These are phyloP conservation scores for Plemyria rubiginata DNA, from an alignment of 2,888 invertebrate genomes.

Conservation along the genomic window DNA sequence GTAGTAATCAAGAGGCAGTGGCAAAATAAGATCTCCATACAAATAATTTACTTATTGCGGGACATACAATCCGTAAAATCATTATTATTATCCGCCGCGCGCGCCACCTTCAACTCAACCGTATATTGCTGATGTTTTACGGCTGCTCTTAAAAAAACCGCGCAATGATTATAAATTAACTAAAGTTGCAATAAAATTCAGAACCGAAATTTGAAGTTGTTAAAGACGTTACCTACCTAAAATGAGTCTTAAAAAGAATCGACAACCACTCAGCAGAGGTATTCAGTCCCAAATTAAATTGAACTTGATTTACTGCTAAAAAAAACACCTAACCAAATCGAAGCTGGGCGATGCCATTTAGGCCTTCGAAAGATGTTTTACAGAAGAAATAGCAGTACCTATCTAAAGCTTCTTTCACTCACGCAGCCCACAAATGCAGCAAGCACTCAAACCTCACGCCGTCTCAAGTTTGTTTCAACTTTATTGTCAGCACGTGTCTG, in stretches of 20 bases:
- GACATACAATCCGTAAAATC: no score
- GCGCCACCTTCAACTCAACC: no score
- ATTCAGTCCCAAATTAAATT: slow-evolving; percentile 46
- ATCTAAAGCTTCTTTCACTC: slow-evolving; percentile 2
- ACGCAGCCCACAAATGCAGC: neutral
- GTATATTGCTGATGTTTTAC: no score
- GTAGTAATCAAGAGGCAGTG: neutral
- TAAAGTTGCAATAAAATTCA: slow-evolving; percentile 4
- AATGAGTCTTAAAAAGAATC: slow-evolving; percentile 10
- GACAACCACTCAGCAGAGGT: slow-evolving; percentile 11
- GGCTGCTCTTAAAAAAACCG: no score
- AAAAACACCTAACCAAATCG: slow-evolving; percentile 37
- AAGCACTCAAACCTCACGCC: neutral
- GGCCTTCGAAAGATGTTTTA: slow-evolving; percentile 49
- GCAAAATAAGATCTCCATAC: neutral
- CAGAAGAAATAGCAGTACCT: slow-evolving; percentile 5
- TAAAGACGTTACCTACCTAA: slow-evolving; percentile 4
- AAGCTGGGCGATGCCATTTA: slow-evolving; percentile 40
- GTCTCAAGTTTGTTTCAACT: neutral
- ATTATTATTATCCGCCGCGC: no score
- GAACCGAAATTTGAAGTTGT: slow-evolving; percentile 3
- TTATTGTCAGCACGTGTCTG: neutral
- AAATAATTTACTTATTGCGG: no score
- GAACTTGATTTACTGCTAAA: slow-evolving; percentile 52
- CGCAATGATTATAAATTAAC: neutral